Percentiles rank a stretch among this genome's conserved stretches.
These are phyloP conservation scores for Asarcornis scutulata DNA, from an alignment of 2,113 vertebrate species.

Conservation along the genomic window DNA sequence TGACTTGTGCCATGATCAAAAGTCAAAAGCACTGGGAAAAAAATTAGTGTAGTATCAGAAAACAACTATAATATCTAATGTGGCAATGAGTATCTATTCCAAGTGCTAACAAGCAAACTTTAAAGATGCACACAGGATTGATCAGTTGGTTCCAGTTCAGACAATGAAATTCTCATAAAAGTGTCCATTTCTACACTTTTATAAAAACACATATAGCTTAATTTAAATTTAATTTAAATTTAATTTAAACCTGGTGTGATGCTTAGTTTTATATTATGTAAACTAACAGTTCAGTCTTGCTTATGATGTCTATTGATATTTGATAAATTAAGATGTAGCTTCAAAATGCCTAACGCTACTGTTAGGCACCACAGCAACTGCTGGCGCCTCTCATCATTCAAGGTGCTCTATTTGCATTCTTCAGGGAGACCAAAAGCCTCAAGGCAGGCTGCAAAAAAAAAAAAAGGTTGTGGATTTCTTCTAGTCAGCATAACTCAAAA, in stretches of 20 bases:
- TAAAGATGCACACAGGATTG: neutral
- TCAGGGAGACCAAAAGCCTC: neutral
- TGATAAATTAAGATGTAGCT: neutral
- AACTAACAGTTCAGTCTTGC: neutral
- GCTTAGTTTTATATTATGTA: neutral
- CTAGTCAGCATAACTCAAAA: neutral
- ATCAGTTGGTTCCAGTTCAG: neutral
- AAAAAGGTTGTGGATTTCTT: neutral
- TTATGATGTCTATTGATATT: neutral
- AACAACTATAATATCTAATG: neutral
- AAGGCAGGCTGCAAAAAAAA: neutral
- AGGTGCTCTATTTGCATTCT: rapidly evolving
- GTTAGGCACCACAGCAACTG: neutral
- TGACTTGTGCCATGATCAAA: neutral
- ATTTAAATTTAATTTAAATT: neutral
- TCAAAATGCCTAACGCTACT: neutral
- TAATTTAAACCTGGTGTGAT: neutral
- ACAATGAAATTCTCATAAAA: neutral
- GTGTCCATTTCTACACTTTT: neutral
- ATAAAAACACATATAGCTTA: neutral
- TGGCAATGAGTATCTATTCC: neutral
- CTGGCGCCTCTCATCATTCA: neutral
- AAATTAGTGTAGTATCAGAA: neutral
- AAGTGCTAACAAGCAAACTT: neutral
- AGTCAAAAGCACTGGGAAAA: neutral